Conservation (phyloP, 35 echinoderm and acorn worm genomes). For the Lytechinus pictus region DNA sequence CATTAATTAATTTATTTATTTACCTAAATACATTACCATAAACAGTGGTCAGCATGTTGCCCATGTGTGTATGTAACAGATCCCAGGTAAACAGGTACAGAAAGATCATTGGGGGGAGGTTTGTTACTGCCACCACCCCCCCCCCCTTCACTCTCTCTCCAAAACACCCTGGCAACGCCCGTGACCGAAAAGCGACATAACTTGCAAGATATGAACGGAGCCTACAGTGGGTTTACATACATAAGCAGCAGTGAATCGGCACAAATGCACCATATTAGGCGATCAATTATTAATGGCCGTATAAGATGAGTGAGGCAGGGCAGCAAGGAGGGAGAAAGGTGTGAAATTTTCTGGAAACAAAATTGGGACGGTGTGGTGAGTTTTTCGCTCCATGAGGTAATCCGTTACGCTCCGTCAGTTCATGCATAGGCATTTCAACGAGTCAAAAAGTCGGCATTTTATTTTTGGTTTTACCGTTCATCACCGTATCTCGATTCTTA, state of each 20-base stretch:
- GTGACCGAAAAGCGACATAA: background rate
- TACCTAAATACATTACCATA: too few species aligned
- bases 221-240: background rate
- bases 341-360: slow-evolving; percentile 19
- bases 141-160: too few species aligned
- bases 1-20: too few species aligned
- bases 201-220: background rate
- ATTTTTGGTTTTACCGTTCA: too few species aligned
- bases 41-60: too few species aligned
- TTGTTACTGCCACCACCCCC: too few species aligned
- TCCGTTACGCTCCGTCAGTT: background rate
- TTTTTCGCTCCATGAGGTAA: background rate
- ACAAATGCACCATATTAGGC: slow-evolving; percentile 26
- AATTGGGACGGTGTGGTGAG: slow-evolving; percentile 6
- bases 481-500: too few species aligned
- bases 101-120: too few species aligned
- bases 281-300: slow-evolving; percentile 27
- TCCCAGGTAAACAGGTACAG: too few species aligned
- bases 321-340: background rate
- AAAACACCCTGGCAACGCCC: background rate
- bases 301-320: background rate
- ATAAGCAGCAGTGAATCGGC: slow-evolving; percentile 32
- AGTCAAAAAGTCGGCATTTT: background rate
- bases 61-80: too few species aligned
- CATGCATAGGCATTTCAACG: background rate